phyloP scores from a whole-genome alignment of 2,888 invertebrate species.

The Litoditis marina region DNA sequence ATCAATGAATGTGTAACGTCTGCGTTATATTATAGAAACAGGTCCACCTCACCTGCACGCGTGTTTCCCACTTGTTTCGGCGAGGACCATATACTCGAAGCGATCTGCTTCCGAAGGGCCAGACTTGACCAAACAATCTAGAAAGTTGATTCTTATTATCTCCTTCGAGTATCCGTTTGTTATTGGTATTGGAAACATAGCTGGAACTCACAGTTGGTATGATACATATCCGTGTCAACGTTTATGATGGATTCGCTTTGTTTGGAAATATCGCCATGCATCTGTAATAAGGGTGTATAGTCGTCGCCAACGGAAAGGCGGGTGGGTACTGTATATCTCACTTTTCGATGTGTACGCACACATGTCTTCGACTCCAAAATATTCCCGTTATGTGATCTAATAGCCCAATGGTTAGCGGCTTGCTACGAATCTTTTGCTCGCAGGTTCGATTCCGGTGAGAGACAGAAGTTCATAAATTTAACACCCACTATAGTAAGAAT shows the following conservation, averaged over 20 bases:
- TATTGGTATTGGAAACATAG: neutral
- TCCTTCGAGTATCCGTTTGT: neutral
- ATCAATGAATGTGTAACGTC: neutral
- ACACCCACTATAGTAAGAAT: neutral
- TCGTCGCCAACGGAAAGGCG: too few species aligned
- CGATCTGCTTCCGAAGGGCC: conserved; percentile 48
- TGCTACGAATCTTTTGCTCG: too few species aligned
- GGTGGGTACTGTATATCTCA: too few species aligned
- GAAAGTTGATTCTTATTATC: conserved; percentile 12
- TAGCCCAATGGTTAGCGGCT: too few species aligned
- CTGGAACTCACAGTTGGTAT: conserved; percentile 34
- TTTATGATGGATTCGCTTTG: conserved; percentile 31
- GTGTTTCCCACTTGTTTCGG: conserved; percentile 47
- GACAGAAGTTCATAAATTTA: too few species aligned
- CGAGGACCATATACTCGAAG: conserved; percentile 49
- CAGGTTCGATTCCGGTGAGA: too few species aligned
- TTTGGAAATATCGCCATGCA: conserved; percentile 37
- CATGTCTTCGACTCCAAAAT: too few species aligned
- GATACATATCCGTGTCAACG: conserved; percentile 40
- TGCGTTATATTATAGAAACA: neutral
- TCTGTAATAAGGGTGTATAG: conserved; percentile 38
- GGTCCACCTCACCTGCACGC: conserved; percentile 28
- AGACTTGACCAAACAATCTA: conserved; percentile 51
- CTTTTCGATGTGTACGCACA: too few species aligned
- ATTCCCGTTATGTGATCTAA: too few species aligned